Conservation (phyloP, 2,113 vertebrate genomes). For the Nipponia nippon region DNA sequence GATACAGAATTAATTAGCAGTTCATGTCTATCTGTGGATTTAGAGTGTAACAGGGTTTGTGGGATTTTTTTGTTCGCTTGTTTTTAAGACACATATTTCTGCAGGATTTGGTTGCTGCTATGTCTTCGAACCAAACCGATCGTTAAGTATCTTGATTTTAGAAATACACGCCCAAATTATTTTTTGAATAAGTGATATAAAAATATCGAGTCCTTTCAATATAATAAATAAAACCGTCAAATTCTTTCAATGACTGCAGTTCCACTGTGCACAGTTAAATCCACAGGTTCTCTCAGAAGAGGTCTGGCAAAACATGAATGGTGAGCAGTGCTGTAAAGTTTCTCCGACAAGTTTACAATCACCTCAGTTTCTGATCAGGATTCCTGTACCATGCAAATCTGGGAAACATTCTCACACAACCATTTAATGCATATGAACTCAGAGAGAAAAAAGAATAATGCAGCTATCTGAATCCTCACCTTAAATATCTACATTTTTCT, state of each 20-base stretch:
- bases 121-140: neutral
- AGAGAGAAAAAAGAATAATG: neutral
- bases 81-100: neutral
- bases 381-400: conserved; percentile 7
- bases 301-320: conserved; percentile 74
- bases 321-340: conserved; percentile 77
- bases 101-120: neutral
- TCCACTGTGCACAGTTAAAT: conserved; percentile 76
- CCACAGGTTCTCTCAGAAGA: conserved; percentile 75
- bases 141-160: conserved; percentile 25
- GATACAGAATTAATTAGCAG: conserved; percentile 66
- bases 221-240: neutral
- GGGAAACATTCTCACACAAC: conserved; percentile 38
- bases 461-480: conserved; percentile 10
- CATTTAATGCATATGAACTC: conserved; percentile 35
- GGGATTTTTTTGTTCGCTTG: neutral
- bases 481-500: neutral
- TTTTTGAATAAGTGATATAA: neutral
- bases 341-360: conserved; percentile 50
- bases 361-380: conserved; percentile 26
- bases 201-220: conserved; percentile 2
- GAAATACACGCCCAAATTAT: neutral
- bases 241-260: neutral
- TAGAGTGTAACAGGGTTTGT: conserved; percentile 69
- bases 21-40: conserved; percentile 76